A percentile compares a stretch with the other conserved stretches of the same genome.
phyloP scores from a whole-genome alignment of 2,797 vertebrate genomes.

The Galago senegalensis region DNA sequence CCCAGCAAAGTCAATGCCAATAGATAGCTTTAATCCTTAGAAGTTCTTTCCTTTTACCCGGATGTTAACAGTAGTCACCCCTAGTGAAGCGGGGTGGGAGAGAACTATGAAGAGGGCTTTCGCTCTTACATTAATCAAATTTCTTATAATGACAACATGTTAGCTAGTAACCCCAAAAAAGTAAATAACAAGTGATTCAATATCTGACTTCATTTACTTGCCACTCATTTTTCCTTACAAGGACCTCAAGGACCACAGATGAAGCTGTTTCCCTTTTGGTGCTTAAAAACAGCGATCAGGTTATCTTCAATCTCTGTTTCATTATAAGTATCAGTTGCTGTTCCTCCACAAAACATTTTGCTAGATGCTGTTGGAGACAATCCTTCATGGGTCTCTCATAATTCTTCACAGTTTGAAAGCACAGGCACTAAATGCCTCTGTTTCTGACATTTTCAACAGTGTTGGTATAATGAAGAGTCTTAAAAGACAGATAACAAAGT shows the following conservation, averaged over 20 bases:
- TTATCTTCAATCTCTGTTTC: neutral
- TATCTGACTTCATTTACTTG: constrained; percentile 34
- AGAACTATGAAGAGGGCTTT: neutral
- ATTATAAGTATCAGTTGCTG: neutral
- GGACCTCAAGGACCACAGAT: neutral
- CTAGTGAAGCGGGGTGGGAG: neutral
- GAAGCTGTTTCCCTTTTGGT: neutral
- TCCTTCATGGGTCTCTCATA: neutral
- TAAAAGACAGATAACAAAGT: neutral
- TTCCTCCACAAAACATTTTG: neutral
- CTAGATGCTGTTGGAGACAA: neutral
- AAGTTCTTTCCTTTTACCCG: constrained; percentile 24
- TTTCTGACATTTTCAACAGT: neutral
- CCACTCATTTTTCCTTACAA: neutral
- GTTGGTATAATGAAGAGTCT: neutral
- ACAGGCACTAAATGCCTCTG: neutral
- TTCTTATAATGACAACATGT: constrained; percentile 20
- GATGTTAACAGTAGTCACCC: neutral
- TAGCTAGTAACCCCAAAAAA: constrained; percentile 16
- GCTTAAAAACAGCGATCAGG: neutral
- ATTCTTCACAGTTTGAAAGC: neutral
- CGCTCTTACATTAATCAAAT: neutral
- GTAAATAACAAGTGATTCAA: neutral
- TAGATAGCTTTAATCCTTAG: constrained; percentile 1
- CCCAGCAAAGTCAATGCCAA: neutral